These are phyloP conservation scores for Solenodon paradoxus DNA, from an alignment of 2,113 vertebrate genomes.

Conservation along the genomic window DNA sequence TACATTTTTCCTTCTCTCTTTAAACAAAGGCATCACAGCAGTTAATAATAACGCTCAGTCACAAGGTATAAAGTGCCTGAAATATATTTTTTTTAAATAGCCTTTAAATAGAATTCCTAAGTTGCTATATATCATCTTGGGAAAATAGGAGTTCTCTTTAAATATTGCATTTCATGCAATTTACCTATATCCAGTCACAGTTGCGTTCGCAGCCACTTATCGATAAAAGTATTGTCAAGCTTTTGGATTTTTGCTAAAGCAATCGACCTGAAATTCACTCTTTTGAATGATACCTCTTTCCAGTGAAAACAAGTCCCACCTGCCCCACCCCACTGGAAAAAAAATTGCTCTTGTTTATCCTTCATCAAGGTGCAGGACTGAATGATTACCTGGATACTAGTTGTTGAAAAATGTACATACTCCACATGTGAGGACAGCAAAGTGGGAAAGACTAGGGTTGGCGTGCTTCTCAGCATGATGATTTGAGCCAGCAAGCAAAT, in stretches of 20 bases:
- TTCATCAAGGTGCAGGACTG: rapidly evolving
- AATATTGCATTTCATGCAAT: conserved; percentile 35
- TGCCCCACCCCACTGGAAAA: too few relatives aligned
- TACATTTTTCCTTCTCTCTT: conserved; percentile 27
- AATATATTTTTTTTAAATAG: conserved; percentile 30
- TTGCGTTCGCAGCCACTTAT: neutral
- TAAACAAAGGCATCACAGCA: conserved; percentile 48
- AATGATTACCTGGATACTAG: neutral
- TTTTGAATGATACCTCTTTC: neutral
- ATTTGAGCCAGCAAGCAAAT: neutral
- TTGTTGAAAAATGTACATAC: neutral
- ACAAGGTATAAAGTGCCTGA: neutral
- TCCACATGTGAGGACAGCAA: neutral
- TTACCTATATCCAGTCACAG: neutral
- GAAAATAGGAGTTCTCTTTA: conserved; percentile 51
- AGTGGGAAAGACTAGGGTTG: neutral
- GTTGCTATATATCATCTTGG: conserved; percentile 50
- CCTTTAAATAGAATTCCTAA: conserved; percentile 20
- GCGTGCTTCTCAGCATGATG: neutral
- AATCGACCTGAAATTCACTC: rapidly evolving
- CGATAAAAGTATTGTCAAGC: neutral
- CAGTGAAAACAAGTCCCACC: neutral
- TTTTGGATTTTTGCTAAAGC: neutral
- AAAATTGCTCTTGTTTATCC: neutral
- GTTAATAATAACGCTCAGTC: conserved; percentile 48